A percentile compares a stretch with the other conserved stretches of the same genome.
phyloP scores from a whole-genome alignment of 2,797 vertebrate species.

The Cuniculus paca region DNA sequence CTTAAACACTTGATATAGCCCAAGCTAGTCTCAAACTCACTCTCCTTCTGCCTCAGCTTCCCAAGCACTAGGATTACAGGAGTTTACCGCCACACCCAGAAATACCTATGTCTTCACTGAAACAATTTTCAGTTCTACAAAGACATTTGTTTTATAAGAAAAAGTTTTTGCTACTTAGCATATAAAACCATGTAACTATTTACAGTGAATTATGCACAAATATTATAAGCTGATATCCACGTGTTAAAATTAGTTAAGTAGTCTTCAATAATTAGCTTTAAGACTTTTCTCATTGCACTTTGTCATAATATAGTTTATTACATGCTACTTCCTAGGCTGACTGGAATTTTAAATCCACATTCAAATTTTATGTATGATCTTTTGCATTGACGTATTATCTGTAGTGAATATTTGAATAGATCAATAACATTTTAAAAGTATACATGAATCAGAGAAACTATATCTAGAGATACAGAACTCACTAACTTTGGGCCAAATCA shows the following conservation, averaged over 20 bases:
- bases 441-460: not conserved
- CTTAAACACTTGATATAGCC: not conserved
- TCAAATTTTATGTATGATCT: not conserved
- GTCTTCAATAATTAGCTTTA: not conserved
- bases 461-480: not conserved
- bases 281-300: not conserved
- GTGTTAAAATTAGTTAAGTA: conserved; percentile 16
- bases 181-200: not conserved
- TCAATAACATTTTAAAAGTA: not conserved
- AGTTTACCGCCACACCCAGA: too few relatives aligned
- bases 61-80: not conserved
- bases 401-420: not conserved
- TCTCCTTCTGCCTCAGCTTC: not conserved
- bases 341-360: not conserved
- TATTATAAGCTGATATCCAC: not conserved
- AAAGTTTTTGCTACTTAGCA: not conserved
- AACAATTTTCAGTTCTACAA: conserved; percentile 28
- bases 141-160: conserved; percentile 22
- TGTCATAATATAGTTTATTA: not conserved
- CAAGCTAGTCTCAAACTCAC: not conserved
- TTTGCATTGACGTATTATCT: not conserved
- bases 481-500: conserved; percentile 10
- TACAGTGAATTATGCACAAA: not conserved
- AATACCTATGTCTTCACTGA: not conserved
- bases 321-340: not conserved